A percentile compares a stretch with the other conserved stretches of the same genome.
Conservation (phyloP, 2,797 vertebrate species). For the Ibycter americanus region DNA sequence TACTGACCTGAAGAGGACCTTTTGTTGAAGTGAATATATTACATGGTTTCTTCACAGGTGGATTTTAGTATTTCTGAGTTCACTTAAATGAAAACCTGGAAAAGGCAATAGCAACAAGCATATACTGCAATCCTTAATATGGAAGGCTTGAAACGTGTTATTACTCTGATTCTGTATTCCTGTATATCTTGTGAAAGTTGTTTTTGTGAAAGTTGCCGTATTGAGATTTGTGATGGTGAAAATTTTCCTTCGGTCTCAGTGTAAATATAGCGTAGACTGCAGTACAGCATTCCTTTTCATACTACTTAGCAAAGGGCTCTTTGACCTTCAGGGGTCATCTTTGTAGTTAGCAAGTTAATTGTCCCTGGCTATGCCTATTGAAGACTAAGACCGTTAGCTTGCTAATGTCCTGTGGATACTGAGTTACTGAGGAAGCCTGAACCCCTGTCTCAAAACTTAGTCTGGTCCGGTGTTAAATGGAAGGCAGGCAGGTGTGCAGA, state of each 20-base stretch:
- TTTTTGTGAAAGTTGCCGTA: background rate
- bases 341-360: background rate
- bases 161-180: background rate
- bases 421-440: background rate
- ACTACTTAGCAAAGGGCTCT: background rate
- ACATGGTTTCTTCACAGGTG: background rate
- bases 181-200: background rate
- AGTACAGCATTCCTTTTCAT: background rate
- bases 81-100: background rate
- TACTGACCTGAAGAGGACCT: background rate
- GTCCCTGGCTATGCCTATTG: background rate
- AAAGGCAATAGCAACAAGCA: background rate
- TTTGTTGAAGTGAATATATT: background rate
- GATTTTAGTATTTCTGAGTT: background rate
- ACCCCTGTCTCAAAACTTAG: fast-evolving
- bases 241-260: background rate
- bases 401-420: background rate
- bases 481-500: background rate
- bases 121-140: background rate
- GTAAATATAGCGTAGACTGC: background rate
- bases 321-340: background rate
- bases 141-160: background rate
- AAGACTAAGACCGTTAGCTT: background rate
- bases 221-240: background rate
- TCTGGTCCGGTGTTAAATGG: background rate